Evolutionary conservation across 2,888 invertebrate genomes (phyloP).

Genomic region (Thymelicus acteon): DNA sequence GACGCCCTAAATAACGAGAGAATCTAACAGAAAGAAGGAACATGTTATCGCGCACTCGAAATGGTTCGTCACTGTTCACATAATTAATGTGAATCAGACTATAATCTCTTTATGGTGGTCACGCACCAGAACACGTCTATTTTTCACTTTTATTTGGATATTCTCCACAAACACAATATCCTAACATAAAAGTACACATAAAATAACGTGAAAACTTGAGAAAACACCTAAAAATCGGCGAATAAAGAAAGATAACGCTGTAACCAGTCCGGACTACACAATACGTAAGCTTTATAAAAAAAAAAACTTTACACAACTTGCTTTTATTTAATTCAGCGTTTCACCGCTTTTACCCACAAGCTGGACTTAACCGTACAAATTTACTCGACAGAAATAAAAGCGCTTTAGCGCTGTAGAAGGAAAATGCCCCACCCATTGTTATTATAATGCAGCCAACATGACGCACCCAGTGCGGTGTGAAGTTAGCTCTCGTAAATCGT

Average conservation of each 20-base stretch:
- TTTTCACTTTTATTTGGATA: slow-evolving; percentile 42
- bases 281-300: slow-evolving; percentile 70
- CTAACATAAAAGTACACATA: slow-evolving; percentile 42
- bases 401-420: slow-evolving; percentile 57
- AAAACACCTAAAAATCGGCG: slow-evolving; percentile 45
- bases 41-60: slow-evolving; percentile 78
- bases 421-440: slow-evolving; percentile 73
- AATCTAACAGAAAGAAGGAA: slow-evolving; percentile 56
- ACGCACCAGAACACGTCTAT: slow-evolving; percentile 56
- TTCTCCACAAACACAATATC: slow-evolving; percentile 45
- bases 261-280: slow-evolving; percentile 63
- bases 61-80: slow-evolving; percentile 80
- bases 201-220: slow-evolving; percentile 45
- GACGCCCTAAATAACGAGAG: slow-evolving; percentile 48
- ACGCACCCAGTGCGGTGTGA: slow-evolving; percentile 70
- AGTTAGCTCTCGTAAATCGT: slow-evolving; percentile 57
- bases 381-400: slow-evolving; percentile 44
- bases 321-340: slow-evolving; percentile 51
- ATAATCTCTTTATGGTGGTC: slow-evolving; percentile 62
- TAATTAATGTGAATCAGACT: slow-evolving; percentile 78
- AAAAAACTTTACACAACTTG: slow-evolving; percentile 79
- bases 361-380: slow-evolving; percentile 3
- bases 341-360: slow-evolving; percentile 44
- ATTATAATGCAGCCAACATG: slow-evolving; percentile 82
- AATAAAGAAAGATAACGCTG: slow-evolving; percentile 55